Conservation (phyloP, 2,888 invertebrate genomes). For the Drosophila atripex region DNA sequence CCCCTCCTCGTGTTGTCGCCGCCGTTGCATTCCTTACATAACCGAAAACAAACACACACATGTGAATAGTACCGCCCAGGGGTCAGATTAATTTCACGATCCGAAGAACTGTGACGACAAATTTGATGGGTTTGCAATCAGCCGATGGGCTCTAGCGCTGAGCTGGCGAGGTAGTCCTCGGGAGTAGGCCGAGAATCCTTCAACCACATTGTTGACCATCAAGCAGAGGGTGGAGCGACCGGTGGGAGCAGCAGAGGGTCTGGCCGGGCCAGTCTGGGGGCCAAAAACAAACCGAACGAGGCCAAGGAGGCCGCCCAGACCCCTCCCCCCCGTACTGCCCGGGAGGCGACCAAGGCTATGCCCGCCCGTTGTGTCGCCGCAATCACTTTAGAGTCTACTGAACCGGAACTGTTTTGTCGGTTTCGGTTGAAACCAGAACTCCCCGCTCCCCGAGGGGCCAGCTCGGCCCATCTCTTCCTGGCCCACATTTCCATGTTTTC, state of each 20-base stretch:
- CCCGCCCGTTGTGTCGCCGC: slow-evolving; percentile 33
- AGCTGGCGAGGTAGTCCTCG: background rate
- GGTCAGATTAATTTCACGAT: slow-evolving; percentile 22
- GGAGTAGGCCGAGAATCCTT: slow-evolving; percentile 29
- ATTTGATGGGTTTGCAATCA: slow-evolving; percentile 34
- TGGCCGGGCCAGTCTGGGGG: background rate
- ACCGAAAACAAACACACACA: slow-evolving; percentile 7
- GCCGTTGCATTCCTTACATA: slow-evolving; percentile 16
- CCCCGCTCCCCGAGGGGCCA: no score
- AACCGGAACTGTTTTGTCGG: slow-evolving; percentile 62
- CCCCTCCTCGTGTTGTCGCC: background rate
- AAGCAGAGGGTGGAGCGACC: slow-evolving; percentile 17
- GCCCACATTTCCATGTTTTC: background rate
- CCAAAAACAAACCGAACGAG: background rate
- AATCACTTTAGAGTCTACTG: slow-evolving; percentile 70
- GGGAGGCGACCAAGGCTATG: background rate
- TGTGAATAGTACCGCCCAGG: background rate
- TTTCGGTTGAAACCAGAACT: slow-evolving; percentile 7
- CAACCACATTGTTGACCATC: slow-evolving; percentile 31
- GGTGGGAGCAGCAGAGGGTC: no score
- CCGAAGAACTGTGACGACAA: slow-evolving; percentile 29
- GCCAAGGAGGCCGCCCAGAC: slow-evolving; percentile 7
- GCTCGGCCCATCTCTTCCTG: background rate
- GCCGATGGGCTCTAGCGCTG: background rate
- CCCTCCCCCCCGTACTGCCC: background rate